Evolutionary conservation across 2,113 vertebrate genomes (phyloP), one percentile per base, ranked within the genome.

Genomic region (Dromaius novaehollandiae): DNA sequence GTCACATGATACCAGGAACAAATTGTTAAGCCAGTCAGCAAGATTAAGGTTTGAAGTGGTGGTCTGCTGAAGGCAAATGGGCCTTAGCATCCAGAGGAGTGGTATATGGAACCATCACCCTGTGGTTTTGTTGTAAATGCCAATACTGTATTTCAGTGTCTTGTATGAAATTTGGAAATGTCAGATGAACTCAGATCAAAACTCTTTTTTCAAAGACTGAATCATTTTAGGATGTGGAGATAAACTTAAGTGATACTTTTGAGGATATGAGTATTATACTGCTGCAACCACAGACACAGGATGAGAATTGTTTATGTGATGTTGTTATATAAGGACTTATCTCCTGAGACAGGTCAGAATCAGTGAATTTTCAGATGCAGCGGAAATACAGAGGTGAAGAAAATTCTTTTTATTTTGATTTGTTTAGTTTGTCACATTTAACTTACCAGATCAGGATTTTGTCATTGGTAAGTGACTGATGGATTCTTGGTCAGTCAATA

Each of bases 1-100:
- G 95, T 96, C 96, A 97, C 96, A 94, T 95, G 97, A 97, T 97
- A 97, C 74, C 82, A 95, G 94, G 90, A 97, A 97, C 97, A 97
- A 97, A 97, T 97, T 97, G 96, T 89, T 91, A 91, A 95, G 84
- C 86, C 88, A 86, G 84, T 95, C 91, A 93, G 96, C 88, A 91
- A 90, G 89, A 91, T 89, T 86, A 77, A 92, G 82, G 82, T 94
- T 96, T 97, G 96, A 97, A 96, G 94, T 91, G 94, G 93, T 95
- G 95, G 94, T 97, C 97, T 66, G n/a, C 77, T 71, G 82, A 68
- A 93, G 76, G 63, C 65, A 83, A 88, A 19, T 44, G 80, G 61
- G 69, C 51, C 79, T 91, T 66, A 79, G 89, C 65, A 81, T 66
- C 53, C 0, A 0, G 70, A 71, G 78, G 78, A 76, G 42, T 48